Evolutionary conservation across 2,113 vertebrate species (phyloP), one percentile per base, ranked within the genome.

Genomic region (Rhinolophus sinicus): DNA sequence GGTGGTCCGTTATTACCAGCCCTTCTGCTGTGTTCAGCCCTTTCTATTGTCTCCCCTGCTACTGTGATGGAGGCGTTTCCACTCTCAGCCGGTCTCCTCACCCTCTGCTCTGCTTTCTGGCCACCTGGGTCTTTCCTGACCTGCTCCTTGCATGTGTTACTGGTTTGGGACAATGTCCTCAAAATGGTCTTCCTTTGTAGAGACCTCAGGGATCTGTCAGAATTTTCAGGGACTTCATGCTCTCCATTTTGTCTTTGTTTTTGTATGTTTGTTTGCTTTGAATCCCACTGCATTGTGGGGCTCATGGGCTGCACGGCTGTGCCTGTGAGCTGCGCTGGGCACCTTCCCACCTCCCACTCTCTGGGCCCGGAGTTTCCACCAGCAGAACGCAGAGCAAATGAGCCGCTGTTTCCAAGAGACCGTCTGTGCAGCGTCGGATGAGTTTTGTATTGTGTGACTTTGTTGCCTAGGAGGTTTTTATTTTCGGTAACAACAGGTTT

Each of bases 321-420:
- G 8, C 77, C 73, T 76, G 21, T 28, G 52, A 50, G 65, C 16
- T 60, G 56, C 40, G 40, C 40, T 44, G 5, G 58, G 92, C 22
- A n/a, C 26, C 18, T 92, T 83, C 62, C 38, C 62, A 12, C 60
- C 69, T 44, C 88, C 78, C 30, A 76, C 84, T 77, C 94, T 76
- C 94, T 91, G 60, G 92, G 97, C 93, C 92, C 89, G 62, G 96
- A 95, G 97, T 93, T 96, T 97, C 92, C 89, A 90, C 72, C 96
- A 70, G 82, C 50, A 87, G 96, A 97, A 98, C 73, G 76, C 95
- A 75, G 96, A 95, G 97, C 72, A 93, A 98, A 97, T 70, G 93
- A 98, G 90, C 92, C 96, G 85, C 96, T 97, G 95, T 96, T 98
- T 97, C 97, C 97, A 97, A 83, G 94, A 93, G 96, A 80, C 94